A percentile compares a stretch with the other conserved stretches of the same genome.
Conservation (phyloP, 1,140 invertebrate genomes). For the Bemisia tabaci region DNA sequence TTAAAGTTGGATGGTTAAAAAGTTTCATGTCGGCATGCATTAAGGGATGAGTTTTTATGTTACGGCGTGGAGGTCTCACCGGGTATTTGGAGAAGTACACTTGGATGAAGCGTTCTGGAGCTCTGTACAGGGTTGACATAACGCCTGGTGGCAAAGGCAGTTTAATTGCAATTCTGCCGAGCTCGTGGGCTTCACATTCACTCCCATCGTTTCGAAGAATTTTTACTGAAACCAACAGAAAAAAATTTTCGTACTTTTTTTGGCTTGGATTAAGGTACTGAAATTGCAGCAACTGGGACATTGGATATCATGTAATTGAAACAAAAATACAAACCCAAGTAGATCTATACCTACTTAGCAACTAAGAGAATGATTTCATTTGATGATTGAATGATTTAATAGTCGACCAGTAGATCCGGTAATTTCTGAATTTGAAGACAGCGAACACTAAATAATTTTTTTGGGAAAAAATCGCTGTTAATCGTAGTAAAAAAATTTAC, state of each 20-base stretch:
- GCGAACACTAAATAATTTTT: no score
- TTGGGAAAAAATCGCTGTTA: no score
- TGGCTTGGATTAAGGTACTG: not conserved
- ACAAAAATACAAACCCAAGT: not conserved
- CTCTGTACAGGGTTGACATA: slow-evolving; percentile 64
- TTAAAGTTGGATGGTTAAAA: no score
- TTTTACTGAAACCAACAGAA: slow-evolving; percentile 42
- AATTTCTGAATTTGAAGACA: no score
- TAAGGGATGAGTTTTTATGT: no score
- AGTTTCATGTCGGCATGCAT: no score
- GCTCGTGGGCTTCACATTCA: slow-evolving; percentile 47
- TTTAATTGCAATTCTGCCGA: slow-evolving; percentile 72
- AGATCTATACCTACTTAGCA: slow-evolving; percentile 12
- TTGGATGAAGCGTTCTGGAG: slow-evolving; percentile 65
- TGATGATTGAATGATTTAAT: no score
- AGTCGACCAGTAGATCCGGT: no score
- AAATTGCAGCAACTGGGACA: not conserved
- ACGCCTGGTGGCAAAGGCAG: slow-evolving; percentile 77
- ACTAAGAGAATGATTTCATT: slow-evolving; percentile 7
- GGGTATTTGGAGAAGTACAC: slow-evolving; percentile 68
- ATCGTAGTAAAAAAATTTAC: no score
- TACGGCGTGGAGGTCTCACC: slow-evolving; percentile 46
- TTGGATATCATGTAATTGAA: not conserved
- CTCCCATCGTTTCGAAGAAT: slow-evolving; percentile 54
- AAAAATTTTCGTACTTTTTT: not conserved